These are phyloP conservation scores for Heterodera filipjevi DNA, from an alignment of 2,888 invertebrate species.

Conservation along the genomic window DNA sequence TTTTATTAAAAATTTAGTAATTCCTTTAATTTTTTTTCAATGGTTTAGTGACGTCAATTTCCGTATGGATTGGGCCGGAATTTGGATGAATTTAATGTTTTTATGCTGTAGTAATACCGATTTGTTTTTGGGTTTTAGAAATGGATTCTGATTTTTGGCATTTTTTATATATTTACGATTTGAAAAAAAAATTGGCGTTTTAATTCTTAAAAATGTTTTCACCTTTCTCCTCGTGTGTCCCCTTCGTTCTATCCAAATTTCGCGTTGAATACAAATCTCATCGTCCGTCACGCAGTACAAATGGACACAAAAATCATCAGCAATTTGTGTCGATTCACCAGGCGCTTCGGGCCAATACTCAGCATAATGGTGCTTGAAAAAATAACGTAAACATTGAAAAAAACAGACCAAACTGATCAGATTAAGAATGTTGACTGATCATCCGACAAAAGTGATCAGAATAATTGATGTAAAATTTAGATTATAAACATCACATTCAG, in stretches of 20 bases:
- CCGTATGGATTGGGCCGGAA: no score
- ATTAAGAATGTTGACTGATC: neutral
- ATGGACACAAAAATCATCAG: conserved; percentile 39
- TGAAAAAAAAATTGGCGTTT: neutral
- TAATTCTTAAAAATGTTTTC: neutral
- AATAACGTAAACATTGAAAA: neutral
- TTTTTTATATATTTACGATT: conserved; percentile 5
- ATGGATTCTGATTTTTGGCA: no score
- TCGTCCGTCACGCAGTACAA: conserved; percentile 48
- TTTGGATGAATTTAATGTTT: no score
- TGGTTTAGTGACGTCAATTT: no score
- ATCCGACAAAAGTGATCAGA: no score
- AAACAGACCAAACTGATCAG: neutral
- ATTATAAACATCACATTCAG: no score
- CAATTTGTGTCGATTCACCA: conserved; percentile 48
- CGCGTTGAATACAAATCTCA: conserved; percentile 47
- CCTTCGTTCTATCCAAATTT: conserved; percentile 40
- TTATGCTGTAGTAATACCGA: no score
- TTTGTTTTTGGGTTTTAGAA: no score
- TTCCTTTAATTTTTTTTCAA: no score
- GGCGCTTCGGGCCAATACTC: conserved; percentile 57
- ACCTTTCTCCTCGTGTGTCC: conserved; percentile 39
- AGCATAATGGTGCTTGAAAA: conserved; percentile 55
- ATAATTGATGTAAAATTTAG: no score
- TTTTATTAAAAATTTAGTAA: no score